Base-by-base conservation (phyloP, 1,140 invertebrate genomes). In the Sesamia nonagrioides region DNA sequence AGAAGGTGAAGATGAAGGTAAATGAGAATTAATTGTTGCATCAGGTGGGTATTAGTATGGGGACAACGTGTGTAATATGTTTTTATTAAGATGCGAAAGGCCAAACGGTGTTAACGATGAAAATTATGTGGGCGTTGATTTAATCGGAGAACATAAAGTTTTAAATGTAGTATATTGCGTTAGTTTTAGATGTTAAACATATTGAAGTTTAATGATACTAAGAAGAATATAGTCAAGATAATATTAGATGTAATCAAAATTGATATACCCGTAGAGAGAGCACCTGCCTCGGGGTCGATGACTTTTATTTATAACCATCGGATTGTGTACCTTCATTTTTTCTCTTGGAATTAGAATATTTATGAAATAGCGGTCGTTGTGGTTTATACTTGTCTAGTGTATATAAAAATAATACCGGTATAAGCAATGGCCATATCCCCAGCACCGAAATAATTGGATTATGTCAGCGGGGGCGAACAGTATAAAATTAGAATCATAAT, bases 271-370 rank as follows among this genome's bases (percentile, higher is more conserved):
- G 9, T 6, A 40, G 37, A 27, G 3, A 63, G 21, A 56, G 27
- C 33, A 66, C 37, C 61, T 27, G 37, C 8, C 8, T 21, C 37
- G 61, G 61, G 61, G 61, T 66, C 37, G 37, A 13, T 66, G 61
- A 66, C 61, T 58, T 21, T 35, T 40, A 40, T 66, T 21, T 18
- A 66, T 45, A 66, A 21, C 42, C 61, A 42, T 17, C 35, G 18
- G 61, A 66, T 45, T 21, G 61, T 42, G 35, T 13, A 42, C 37
- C 61, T 4, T 42, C 7, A 18, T 18, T 42, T 66, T 63, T 66
- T 66, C 56, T 66, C 17, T 11, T 42, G 42, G 37, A 66, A 66
- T 66, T 42, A 58, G 11, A 58, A 45, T 45, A 45, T 66, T 66
- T 66, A 42, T 66, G 42, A 37, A 66, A 42, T 42, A 66, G 37